phyloP scores from a whole-genome alignment of 2,797 vertebrate genomes.

The Mallotus villosus region DNA sequence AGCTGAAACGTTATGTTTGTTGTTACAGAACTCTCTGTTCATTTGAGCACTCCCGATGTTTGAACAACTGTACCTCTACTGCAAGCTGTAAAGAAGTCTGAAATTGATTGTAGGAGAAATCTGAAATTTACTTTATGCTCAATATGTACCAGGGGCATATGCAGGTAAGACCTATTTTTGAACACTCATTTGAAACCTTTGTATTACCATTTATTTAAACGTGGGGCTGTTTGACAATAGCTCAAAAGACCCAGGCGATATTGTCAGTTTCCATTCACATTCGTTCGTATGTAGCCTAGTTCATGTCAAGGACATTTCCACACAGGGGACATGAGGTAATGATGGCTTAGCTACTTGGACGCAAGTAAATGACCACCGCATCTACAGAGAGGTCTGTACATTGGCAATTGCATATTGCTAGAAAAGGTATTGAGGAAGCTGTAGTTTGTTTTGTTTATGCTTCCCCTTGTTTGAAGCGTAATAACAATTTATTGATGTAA shows the following conservation, averaged over 20 bases:
- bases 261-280: neutral
- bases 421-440: too few relatives aligned
- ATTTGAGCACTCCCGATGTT: constrained; percentile 37
- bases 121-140: constrained; percentile 65
- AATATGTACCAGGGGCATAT: constrained; percentile 87
- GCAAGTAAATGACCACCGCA: neutral
- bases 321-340: constrained; percentile 3
- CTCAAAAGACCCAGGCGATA: neutral
- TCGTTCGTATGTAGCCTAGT: neutral
- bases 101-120: constrained; percentile 59
- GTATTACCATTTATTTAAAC: neutral
- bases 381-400: too few relatives aligned
- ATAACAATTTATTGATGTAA: too few relatives aligned
- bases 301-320: constrained; percentile 16
- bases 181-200: constrained; percentile 1
- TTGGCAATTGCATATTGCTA: too few relatives aligned
- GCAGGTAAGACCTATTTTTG: constrained; percentile 71
- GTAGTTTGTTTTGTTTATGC: too few relatives aligned
- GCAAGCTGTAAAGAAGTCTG: constrained; percentile 61
- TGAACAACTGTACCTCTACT: constrained; percentile 29
- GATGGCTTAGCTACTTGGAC: neutral
- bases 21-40: constrained; percentile 37
- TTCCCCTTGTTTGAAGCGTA: too few relatives aligned
- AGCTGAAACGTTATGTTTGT: constrained; percentile 20
- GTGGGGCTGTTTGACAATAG: neutral